Base-by-base conservation (phyloP, 2,888 invertebrate genomes). In the Zygaena filipendulae region DNA sequence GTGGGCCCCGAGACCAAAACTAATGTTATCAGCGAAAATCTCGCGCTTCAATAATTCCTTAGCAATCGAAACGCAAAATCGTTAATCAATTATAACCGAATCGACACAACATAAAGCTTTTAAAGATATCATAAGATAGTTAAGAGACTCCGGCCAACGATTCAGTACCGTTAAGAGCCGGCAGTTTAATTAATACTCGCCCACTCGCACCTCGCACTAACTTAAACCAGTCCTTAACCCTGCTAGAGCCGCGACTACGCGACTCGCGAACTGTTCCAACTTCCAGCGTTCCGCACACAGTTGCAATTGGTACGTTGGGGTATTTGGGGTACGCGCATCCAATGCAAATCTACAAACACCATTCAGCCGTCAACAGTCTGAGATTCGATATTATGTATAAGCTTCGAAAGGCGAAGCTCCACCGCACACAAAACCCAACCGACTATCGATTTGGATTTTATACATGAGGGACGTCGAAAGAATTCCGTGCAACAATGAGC, bases 401-500 rank as follows among this genome's bases (percentile, higher is more conserved):
- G 58, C 59, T 52, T 60, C 53, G 57, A 60, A 57, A 46, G 49
- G 45, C 43, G 37, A 35, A 47, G 46, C 45, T 48, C 48, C 50
- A 40, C 46, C 44, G 49, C 47, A 56, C 53, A 53, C 56, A 45
- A 54, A 52, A 55, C 49, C 44, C 45, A 56, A 61, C 54, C 56
- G 49, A 51, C 70, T 68, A 77, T 77, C 69, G 77, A 79, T 77
- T 72, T 52, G 70, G 67, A 63, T 68, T 16, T n/a, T n/a, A 55
- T 45, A 62, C 59, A 64, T 61, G 59, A 63, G 62, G 61, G 58
- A 58, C 61, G 60, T 58, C 58, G 63, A 71, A 75, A 72, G 68
- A 71, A 72, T 72, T 70, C 64, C 70, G 69, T 72, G 72, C 63
- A 77, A 77, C 79, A 77, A 79, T 77, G 71, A 74, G 59, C 62